Base-by-base conservation (phyloP, 2,888 invertebrate species). In the Catocala fraxini region DNA sequence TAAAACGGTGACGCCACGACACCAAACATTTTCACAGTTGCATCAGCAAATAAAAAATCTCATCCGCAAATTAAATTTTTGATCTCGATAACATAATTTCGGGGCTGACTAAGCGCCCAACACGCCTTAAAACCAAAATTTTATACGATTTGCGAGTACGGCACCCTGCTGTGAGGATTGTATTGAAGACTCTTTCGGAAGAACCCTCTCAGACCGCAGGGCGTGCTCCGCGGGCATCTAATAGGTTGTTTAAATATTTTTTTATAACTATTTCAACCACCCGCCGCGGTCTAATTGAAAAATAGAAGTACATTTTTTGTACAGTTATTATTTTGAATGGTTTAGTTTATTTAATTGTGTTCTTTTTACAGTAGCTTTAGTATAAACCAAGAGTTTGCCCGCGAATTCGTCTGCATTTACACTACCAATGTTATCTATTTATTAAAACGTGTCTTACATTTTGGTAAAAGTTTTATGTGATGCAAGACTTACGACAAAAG, bases 161-260 rank as follows among this genome's bases (percentile, higher is more conserved):
- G 67, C 73, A 73, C 82, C 91, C 89, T 80, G 80, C 81, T 68
- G 86, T 39, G 84, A 64, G 85, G 83, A 83, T 83, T 75, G 78
- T 79, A 86, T 88, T 88, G 86, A 90, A 80, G 82, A 78, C 82
- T 80, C 82, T 73, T 62, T 65, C 41, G 41, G 59, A 45, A 59
- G 75, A 62, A 71, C 82, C 80, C 80, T 69, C 68, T 54, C 70
- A 77, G 84, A 92, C 92, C 92, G 74, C 92, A 93, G 90, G 92
- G 91, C 89, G 91, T 87, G 59, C 92, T 87, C 90, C 80, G 85
- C 88, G 85, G 89, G 86, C 72, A 80, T 82, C 88, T 83, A 87
- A 75, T 77, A 70, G 59, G 82, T 84, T 82, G 85, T 87, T 87
- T 86, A 75, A 78, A 75, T 65, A 68, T 70, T 58, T 75, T 75